Conservation (phyloP, 2,888 invertebrate genomes). For the Hydrotaea diabolus region DNA sequence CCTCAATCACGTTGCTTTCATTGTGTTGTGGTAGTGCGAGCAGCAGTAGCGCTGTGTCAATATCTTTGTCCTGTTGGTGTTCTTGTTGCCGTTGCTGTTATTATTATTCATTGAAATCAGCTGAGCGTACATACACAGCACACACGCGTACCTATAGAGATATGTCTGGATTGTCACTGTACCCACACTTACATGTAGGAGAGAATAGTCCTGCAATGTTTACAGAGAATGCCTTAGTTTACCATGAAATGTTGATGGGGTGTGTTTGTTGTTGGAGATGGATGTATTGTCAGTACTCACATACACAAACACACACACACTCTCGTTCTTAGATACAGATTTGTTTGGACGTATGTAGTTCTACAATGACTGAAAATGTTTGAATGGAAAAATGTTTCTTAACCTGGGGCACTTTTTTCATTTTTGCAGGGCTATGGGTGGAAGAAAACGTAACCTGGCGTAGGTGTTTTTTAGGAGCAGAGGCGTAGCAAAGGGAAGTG, state of each 20-base stretch:
- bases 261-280: background rate
- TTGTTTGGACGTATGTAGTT: background rate
- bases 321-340: too few relatives aligned
- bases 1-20: slow-evolving; percentile 32
- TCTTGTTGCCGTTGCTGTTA: slow-evolving; percentile 4
- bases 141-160: background rate
- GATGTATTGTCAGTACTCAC: background rate
- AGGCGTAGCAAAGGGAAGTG: background rate
- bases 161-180: background rate
- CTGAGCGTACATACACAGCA: slow-evolving; percentile 22
- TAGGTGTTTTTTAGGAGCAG: background rate
- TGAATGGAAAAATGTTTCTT: background rate
- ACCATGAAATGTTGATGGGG: slow-evolving; percentile 6
- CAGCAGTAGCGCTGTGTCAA: background rate
- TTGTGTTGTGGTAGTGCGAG: background rate
- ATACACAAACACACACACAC: background rate
- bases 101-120: slow-evolving; percentile 52
- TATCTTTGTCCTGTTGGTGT: slow-evolving; percentile 8
- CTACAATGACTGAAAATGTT: slow-evolving; percentile 2
- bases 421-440: background rate
- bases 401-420: background rate
- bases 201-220: slow-evolving; percentile 8
- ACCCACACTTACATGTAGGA: background rate
- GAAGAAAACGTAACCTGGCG: background rate
- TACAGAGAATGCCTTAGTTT: slow-evolving; percentile 7